A percentile compares a stretch with the other conserved stretches of the same genome.
Conservation (phyloP, 2,888 invertebrate species). For the Abscondita cerata region DNA sequence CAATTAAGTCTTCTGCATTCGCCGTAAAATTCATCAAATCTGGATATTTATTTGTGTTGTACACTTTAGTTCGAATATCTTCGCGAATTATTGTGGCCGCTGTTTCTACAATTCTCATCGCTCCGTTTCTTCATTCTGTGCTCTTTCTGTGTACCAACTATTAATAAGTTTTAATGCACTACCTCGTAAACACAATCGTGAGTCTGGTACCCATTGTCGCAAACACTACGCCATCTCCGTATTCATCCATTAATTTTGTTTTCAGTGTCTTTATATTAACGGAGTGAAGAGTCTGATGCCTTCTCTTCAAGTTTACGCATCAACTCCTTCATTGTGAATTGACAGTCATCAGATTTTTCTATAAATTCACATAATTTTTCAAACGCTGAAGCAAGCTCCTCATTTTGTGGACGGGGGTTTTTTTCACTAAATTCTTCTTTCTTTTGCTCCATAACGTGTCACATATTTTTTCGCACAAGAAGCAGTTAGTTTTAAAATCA, state of each 20-base stretch:
- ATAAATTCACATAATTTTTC: conserved; percentile 5
- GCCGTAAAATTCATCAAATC: conserved; percentile 24
- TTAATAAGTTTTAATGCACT: conserved; percentile 12
- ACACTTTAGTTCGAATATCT: conserved; percentile 20
- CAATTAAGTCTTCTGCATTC: background rate
- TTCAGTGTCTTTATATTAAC: conserved; percentile 4
- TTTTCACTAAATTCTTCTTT: background rate
- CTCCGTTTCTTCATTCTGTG: conserved; percentile 7
- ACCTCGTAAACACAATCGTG: conserved; percentile 19
- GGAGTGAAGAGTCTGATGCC: too few relatives aligned
- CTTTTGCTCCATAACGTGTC: too few relatives aligned
- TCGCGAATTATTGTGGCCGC: conserved; percentile 16
- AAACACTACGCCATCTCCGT: conserved; percentile 17
- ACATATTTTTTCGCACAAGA: too few relatives aligned
- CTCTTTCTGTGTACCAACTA: conserved; percentile 9
- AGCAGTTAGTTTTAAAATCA: too few relatives aligned
- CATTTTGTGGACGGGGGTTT: background rate
- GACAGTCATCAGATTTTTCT: conserved; percentile 6
- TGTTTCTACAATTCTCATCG: conserved; percentile 21
- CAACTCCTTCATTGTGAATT: conserved; percentile 2
- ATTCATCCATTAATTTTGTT: conserved; percentile 11
- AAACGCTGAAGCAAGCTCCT: conserved; percentile 7
- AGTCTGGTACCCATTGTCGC: conserved; percentile 15
- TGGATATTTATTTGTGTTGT: conserved; percentile 13
- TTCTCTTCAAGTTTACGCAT: too few relatives aligned